Evolutionary conservation across 1,140 invertebrate genomes (phyloP).

Genomic region (Temnothorax longispinosus): DNA sequence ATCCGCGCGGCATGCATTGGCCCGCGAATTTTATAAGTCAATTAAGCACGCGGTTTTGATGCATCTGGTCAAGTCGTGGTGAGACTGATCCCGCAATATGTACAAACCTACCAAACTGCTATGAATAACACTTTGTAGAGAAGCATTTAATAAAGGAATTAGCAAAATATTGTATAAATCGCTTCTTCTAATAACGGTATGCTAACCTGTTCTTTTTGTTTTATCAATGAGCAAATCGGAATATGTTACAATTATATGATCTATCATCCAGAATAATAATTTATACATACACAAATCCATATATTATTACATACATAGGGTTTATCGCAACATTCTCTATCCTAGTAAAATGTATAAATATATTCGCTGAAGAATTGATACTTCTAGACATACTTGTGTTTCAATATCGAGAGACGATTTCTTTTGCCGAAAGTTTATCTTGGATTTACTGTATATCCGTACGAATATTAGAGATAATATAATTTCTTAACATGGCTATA

Average conservation of each 20-base stretch:
- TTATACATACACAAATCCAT: not conserved
- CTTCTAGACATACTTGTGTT: not conserved
- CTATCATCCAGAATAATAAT: not conserved
- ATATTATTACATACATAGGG: not conserved
- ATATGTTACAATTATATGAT: not conserved
- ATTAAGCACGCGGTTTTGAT: slow-evolving; percentile 37
- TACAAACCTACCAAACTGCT: not conserved
- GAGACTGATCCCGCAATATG: not conserved
- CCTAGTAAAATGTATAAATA: not conserved
- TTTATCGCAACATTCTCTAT: not conserved
- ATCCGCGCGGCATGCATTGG: not conserved
- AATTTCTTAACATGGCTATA: not conserved
- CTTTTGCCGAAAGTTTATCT: not conserved
- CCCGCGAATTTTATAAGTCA: slow-evolving; percentile 39
- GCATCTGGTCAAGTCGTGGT: not conserved
- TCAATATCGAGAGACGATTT: not conserved
- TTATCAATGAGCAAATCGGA: not conserved
- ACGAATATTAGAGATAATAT: not conserved
- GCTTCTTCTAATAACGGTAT: not conserved
- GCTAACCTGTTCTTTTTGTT: not conserved
- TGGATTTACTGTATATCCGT: not conserved
- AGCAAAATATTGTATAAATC: slow-evolving; percentile 1
- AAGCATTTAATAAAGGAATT: slow-evolving; percentile 5
- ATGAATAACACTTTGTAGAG: not conserved
- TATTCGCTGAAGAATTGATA: not conserved